A percentile compares a stretch with the other conserved stretches of the same genome.
These are phyloP conservation scores for Squalus acanthias DNA, from an alignment of 2,797 vertebrate species.

Conservation along the genomic window DNA sequence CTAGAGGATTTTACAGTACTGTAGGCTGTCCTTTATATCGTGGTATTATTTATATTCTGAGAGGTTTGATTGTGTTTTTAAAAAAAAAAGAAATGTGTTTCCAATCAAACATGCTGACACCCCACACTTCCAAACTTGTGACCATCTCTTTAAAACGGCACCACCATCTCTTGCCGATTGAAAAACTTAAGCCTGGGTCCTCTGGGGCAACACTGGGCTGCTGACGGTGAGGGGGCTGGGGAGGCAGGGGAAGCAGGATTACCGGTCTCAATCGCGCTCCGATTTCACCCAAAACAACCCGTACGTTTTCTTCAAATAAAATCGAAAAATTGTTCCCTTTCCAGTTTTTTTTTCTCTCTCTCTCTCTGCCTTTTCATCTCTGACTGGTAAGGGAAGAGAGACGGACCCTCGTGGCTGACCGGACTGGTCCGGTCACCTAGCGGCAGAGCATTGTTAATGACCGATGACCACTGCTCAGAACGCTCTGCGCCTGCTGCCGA, in stretches of 20 bases:
- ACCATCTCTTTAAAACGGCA: background rate
- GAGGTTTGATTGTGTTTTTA: background rate
- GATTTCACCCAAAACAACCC: background rate
- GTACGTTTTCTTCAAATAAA: background rate
- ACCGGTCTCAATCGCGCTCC: background rate
- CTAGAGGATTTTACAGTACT: conserved; percentile 6
- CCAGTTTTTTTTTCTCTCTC: background rate
- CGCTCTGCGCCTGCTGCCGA: background rate
- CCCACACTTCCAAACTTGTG: background rate
- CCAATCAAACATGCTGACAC: too few species aligned
- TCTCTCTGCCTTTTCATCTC: background rate
- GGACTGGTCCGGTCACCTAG: background rate
- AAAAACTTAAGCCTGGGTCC: background rate
- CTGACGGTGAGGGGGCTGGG: background rate
- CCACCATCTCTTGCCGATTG: background rate
- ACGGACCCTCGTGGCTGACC: background rate
- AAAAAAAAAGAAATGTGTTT: background rate
- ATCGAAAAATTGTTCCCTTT: background rate
- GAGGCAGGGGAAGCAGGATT: background rate
- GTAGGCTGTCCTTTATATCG: background rate
- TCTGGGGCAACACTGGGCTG: background rate
- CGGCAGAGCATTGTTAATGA: too few species aligned
- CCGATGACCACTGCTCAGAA: background rate
- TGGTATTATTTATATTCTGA: conserved; percentile 15
- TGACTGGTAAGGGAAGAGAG: too few species aligned